These are phyloP conservation scores for Sceliomorpha sp. DNA, from an alignment of 2,888 invertebrate genomes.

Conservation along the genomic window DNA sequence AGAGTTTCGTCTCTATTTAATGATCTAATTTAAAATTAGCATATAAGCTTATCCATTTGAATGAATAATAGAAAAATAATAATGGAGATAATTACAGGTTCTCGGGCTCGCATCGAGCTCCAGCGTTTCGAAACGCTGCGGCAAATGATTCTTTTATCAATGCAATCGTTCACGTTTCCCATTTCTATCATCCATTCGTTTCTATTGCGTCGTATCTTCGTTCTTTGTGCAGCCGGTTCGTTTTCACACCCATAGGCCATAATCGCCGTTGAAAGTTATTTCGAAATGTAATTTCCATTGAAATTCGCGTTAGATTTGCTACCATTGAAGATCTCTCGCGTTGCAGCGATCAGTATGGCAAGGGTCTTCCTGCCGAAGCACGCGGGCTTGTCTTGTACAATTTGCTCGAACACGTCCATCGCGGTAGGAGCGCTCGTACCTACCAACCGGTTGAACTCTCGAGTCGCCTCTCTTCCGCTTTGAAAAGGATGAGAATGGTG, in stretches of 20 bases:
- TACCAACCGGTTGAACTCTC: constrained; percentile 56
- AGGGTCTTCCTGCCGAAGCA: constrained; percentile 67
- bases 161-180: too few relatives aligned
- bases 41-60: too few relatives aligned
- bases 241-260: constrained; percentile 4
- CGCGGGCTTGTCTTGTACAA: constrained; percentile 72
- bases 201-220: neutral
- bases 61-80: too few relatives aligned
- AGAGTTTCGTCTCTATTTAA: too few relatives aligned
- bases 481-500: constrained; percentile 59
- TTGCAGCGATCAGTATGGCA: constrained; percentile 38
- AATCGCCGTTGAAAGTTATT: too few relatives aligned
- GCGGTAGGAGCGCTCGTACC: constrained; percentile 68
- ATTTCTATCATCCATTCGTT: too few relatives aligned
- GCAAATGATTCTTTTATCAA: too few relatives aligned
- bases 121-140: too few relatives aligned
- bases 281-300: constrained; percentile 10
- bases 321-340: constrained; percentile 19
- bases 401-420: constrained; percentile 74
- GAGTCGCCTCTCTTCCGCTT: constrained; percentile 63
- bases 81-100: too few relatives aligned
- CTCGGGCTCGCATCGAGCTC: too few relatives aligned
- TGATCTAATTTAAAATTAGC: too few relatives aligned
- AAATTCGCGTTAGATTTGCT: constrained; percentile 11
- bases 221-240: constrained; percentile 1